Conservation (phyloP, 2,113 vertebrate genomes). For the Cephalopterus ornatus region DNA sequence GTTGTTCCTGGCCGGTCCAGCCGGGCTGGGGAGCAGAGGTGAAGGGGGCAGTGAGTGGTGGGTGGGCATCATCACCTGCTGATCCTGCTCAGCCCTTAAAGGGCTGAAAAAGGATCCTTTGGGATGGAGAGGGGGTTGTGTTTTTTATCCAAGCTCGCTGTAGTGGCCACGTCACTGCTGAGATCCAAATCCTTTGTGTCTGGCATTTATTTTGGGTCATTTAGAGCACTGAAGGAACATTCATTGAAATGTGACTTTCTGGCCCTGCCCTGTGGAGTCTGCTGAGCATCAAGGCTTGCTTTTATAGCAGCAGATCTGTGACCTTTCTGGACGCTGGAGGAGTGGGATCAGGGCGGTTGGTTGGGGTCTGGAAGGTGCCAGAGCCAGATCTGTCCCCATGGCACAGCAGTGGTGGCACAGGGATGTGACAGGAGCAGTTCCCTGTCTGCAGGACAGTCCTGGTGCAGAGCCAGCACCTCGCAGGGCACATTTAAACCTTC, state of each 20-base stretch:
- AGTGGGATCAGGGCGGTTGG: background rate
- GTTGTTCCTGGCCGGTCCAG: fast-evolving
- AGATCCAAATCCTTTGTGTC: background rate
- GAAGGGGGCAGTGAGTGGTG: fast-evolving
- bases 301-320: background rate
- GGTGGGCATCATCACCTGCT: background rate
- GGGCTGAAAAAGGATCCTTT: fast-evolving
- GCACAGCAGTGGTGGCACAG: fast-evolving
- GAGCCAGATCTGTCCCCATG: background rate
- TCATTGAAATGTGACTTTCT: background rate
- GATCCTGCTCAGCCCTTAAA: fast-evolving
- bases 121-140: background rate
- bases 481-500: background rate
- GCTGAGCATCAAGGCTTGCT: background rate
- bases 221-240: background rate
- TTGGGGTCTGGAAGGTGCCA: background rate
- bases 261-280: background rate
- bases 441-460: background rate
- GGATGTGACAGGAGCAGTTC: fast-evolving
- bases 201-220: background rate
- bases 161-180: background rate
- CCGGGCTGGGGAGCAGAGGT: background rate
- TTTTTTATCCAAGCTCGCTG: fast-evolving
- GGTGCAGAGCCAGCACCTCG: background rate
- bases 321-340: background rate